phyloP scores from a whole-genome alignment of 2,797 vertebrate species.

The Echiichthys vipera region DNA sequence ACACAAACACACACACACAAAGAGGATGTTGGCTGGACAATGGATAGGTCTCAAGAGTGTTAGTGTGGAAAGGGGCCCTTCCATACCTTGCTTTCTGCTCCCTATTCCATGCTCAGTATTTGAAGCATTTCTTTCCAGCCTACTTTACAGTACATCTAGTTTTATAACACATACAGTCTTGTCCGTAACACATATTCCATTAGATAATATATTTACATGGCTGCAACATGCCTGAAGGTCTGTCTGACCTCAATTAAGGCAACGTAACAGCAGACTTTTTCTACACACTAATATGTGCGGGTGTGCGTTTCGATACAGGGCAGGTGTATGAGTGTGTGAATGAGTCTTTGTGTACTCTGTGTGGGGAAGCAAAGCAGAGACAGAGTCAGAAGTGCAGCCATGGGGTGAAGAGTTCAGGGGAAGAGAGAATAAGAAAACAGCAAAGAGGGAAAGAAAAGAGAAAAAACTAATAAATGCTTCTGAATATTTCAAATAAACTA shows the following conservation, averaged over 20 bases:
- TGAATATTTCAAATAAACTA: background rate
- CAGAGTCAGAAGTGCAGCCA: conserved; percentile 64
- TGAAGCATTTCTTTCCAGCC: conserved; percentile 18
- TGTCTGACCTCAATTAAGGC: conserved; percentile 14
- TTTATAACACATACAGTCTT: conserved; percentile 17
- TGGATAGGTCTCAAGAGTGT: conserved; percentile 76
- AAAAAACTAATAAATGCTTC: background rate
- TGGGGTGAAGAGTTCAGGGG: conserved; percentile 72
- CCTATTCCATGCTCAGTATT: conserved; percentile 52
- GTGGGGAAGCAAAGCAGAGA: conserved; percentile 50
- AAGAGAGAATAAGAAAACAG: conserved; percentile 20
- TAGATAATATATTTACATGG: conserved; percentile 25
- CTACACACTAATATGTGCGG: conserved; percentile 32
- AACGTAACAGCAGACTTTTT: conserved; percentile 15
- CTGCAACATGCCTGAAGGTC: background rate
- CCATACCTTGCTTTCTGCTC: conserved; percentile 66
- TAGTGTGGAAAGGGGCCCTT: conserved; percentile 72
- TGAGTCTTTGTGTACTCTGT: conserved; percentile 66
- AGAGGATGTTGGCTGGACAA: conserved; percentile 80
- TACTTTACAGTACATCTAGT: conserved; percentile 4
- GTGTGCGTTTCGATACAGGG: conserved; percentile 48
- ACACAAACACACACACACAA: conserved; percentile 56
- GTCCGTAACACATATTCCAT: background rate
- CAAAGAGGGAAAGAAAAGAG: background rate
- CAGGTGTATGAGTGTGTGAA: conserved; percentile 73